Conservation (phyloP, 1,140 invertebrate genomes). For the Dreissena polymorpha region DNA sequence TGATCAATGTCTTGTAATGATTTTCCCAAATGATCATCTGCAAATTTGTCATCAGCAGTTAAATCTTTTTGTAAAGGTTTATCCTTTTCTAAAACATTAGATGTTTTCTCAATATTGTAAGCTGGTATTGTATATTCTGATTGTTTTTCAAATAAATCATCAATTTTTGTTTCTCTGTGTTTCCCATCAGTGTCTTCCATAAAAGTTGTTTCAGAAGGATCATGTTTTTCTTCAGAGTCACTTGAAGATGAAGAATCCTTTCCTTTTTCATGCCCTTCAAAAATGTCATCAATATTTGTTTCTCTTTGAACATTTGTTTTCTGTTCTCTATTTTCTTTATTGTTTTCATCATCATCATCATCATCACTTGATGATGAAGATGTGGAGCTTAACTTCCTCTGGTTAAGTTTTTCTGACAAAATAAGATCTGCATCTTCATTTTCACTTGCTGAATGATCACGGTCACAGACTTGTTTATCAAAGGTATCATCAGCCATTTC, state of each 20-base stretch:
- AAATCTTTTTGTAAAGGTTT: neutral
- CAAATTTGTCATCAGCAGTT: neutral
- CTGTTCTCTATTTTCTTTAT: neutral
- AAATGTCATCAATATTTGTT: conserved; percentile 16
- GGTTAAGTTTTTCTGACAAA: neutral
- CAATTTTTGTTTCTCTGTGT: neutral
- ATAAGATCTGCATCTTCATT: neutral
- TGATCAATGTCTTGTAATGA: neutral
- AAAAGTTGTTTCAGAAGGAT: neutral
- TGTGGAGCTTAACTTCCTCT: neutral
- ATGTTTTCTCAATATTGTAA: neutral
- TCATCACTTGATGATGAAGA: neutral
- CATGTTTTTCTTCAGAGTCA: neutral
- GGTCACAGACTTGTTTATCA: neutral
- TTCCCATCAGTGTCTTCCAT: neutral
- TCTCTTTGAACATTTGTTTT: neutral
- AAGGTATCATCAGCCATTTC: neutral
- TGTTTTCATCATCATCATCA: neutral
- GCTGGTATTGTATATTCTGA: neutral
- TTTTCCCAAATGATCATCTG: neutral
- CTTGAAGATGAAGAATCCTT: neutral
- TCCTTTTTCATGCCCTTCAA: neutral
- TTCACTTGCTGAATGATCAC: conserved; percentile 2
- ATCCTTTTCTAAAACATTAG: neutral
- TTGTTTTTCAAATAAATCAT: conserved; percentile 16